Percentiles rank a stretch among this genome's conserved stretches.
phyloP scores from a whole-genome alignment of 2,888 invertebrate species.

The Zele albiditarsus region DNA sequence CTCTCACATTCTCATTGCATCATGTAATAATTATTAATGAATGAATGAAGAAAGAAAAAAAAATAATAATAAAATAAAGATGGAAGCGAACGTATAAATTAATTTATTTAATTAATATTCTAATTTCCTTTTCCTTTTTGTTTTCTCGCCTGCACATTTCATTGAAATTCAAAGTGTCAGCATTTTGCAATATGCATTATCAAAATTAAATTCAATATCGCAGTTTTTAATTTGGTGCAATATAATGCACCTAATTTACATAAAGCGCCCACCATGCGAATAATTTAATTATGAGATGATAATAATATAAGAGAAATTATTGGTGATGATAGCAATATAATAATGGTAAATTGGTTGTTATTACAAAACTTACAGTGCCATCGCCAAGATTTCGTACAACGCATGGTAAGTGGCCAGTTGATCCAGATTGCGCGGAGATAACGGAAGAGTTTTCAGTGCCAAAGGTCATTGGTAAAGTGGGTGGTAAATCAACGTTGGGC shows the following conservation, averaged over 20 bases:
- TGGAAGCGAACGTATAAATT: background rate
- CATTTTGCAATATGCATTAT: slow-evolving; percentile 4
- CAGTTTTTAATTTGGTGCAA: background rate
- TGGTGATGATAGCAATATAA: background rate
- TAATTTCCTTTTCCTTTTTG: background rate
- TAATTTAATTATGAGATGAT: background rate
- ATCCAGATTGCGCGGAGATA: slow-evolving; percentile 88
- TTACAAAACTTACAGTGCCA: slow-evolving; percentile 84
- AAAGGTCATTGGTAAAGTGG: slow-evolving; percentile 81
- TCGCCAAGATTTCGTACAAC: slow-evolving; percentile 90
- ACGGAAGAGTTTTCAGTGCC: slow-evolving; percentile 88
- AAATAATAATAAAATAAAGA: background rate
- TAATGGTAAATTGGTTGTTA: background rate
- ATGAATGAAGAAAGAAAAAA: background rate
- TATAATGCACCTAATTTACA: background rate
- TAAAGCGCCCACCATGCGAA: background rate
- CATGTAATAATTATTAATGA: background rate
- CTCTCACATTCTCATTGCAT: background rate
- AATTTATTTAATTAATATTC: background rate
- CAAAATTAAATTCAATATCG: background rate
- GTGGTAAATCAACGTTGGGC: slow-evolving; percentile 64
- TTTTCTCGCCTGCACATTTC: background rate
- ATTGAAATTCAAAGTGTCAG: background rate
- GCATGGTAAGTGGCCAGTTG: slow-evolving; percentile 88
- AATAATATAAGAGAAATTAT: background rate